Evolutionary conservation across 2,113 vertebrate species (phyloP).

Genomic region (Peromyscus californicus): DNA sequence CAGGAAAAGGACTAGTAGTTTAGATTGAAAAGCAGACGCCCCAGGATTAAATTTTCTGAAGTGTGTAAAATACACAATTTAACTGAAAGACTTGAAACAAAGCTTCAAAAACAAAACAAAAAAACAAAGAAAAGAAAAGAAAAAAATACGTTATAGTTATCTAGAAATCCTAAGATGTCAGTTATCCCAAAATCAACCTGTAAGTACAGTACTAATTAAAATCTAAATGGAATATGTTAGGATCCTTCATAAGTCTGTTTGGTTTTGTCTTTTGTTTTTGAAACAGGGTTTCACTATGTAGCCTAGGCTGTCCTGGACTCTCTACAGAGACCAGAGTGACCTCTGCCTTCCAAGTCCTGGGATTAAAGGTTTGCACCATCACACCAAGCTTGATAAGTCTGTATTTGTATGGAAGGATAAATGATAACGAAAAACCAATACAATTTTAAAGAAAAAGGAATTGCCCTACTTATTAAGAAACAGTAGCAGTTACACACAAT

Average conservation of each 20-base stretch:
- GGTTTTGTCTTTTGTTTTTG: neutral
- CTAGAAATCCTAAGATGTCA: constrained; percentile 39
- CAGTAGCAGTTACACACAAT: neutral
- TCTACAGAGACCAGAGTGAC: neutral
- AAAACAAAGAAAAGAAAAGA: neutral
- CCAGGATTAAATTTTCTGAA: constrained; percentile 48
- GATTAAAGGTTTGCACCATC: neutral
- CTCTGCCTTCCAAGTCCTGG: no score
- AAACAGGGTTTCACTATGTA: neutral
- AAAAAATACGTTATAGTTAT: neutral
- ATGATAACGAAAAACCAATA: constrained; percentile 16
- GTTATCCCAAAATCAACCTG: constrained; percentile 48
- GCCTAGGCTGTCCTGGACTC: neutral
- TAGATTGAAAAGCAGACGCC: constrained; percentile 23
- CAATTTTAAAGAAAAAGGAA: constrained; percentile 50
- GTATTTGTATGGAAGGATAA: constrained; percentile 45
- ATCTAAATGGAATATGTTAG: neutral
- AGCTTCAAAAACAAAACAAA: neutral
- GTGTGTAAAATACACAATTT: constrained; percentile 11
- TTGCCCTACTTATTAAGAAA: constrained; percentile 47
- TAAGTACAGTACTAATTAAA: constrained; percentile 55
- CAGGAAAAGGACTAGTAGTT: constrained; percentile 34
- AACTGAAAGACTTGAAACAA: constrained; percentile 33
- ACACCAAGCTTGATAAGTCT: constrained; percentile 31
- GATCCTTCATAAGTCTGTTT: constrained; percentile 40